Evolutionary conservation across 2,113 vertebrate genomes (phyloP).

Genomic region (Fukomys damarensis): DNA sequence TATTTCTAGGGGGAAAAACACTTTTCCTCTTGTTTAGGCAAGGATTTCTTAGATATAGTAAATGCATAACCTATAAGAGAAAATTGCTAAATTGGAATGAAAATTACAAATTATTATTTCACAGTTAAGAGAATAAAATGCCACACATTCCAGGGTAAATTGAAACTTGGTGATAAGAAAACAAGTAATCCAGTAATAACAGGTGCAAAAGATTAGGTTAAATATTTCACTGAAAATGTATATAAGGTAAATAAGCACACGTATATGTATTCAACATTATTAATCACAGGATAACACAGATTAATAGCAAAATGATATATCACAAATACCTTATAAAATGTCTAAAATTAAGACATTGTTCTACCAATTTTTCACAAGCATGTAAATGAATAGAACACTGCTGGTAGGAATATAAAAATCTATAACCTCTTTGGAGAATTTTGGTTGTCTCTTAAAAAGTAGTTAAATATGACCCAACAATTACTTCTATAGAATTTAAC

Average conservation of each 20-base stretch:
- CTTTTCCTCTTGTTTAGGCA: background rate
- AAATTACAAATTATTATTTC: background rate
- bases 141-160: background rate
- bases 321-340: background rate
- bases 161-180: background rate
- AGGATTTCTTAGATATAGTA: constrained; percentile 32
- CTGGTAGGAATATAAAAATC: background rate
- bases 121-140: background rate
- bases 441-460: constrained; percentile 9
- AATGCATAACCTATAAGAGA: constrained; percentile 10
- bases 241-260: background rate
- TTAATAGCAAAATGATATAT: background rate
- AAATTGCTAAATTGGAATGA: background rate
- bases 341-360: background rate
- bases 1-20: background rate
- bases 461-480: background rate
- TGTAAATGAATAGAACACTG: background rate
- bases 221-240: background rate
- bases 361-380: background rate
- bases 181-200: background rate
- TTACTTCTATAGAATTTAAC: background rate
- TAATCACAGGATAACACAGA: background rate
- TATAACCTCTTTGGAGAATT: background rate
- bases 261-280: background rate
- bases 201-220: background rate